Evolutionary conservation across 30 jellyfish, hydroid and myxozoan genomes (phyloP).

Genomic region (Aurelia coerulea): DNA sequence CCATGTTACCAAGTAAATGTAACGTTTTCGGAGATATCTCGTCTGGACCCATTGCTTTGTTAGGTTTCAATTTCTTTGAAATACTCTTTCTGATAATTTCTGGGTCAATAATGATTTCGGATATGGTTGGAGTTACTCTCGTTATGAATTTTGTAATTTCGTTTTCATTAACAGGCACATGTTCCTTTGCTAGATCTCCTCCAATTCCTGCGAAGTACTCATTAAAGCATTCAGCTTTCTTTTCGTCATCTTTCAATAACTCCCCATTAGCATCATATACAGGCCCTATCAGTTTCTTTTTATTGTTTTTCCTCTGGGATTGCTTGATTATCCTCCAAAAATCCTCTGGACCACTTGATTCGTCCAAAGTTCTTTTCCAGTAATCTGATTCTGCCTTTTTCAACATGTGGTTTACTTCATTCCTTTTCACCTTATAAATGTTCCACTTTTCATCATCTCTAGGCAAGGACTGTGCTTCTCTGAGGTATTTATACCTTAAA

Average conservation of each 20-base stretch:
- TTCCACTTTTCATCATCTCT: too few species aligned
- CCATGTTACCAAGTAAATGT: constrained; percentile 1
- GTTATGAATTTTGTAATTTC: not conserved
- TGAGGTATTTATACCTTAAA: too few species aligned
- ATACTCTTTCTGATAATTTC: not conserved
- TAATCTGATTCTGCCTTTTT: too few species aligned
- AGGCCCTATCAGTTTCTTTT: constrained; percentile 8
- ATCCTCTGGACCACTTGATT: not conserved
- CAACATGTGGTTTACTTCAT: too few species aligned
- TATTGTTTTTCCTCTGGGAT: not conserved
- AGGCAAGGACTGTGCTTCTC: too few species aligned
- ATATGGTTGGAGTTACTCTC: constrained; percentile 4
- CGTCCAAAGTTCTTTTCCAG: not conserved
- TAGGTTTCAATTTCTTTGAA: constrained; percentile 1
- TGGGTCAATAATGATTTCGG: not conserved
- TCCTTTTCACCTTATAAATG: too few species aligned
- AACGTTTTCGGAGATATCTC: constrained; percentile 1
- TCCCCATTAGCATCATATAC: not conserved
- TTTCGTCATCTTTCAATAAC: not conserved
- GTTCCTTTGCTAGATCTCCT: not conserved
- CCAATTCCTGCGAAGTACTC: constrained; percentile 19
- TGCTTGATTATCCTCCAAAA: constrained; percentile 10
- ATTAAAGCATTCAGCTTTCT: not conserved
- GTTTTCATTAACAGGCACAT: not conserved
- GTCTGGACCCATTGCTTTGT: constrained; percentile 21